Base-by-base conservation (phyloP, 2,113 vertebrate genomes). In the Gasterosteus aculeatus region DNA sequence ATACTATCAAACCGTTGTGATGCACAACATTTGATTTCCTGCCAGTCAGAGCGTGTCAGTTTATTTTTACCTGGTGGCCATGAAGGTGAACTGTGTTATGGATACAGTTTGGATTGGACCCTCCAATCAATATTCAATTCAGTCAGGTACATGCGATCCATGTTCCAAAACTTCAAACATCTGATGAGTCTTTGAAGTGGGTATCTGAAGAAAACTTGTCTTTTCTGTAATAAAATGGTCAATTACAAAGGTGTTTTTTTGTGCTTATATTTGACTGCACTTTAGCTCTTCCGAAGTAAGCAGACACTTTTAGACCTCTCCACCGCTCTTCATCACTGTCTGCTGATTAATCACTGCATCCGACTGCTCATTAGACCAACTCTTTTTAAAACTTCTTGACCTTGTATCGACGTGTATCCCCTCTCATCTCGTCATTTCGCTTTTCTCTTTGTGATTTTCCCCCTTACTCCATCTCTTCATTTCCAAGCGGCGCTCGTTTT, bases 331-430 rank as follows among this genome's bases (percentile, higher is more conserved):
- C 77, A 75, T 87, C 79, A 73, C 60, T 18, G 65, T 73, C 75
- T 68, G 73, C 71, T 82, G 78, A 90, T 86, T 83, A 80, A 85
- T 90, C 81, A 85, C 82, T 58, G 64, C 58, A 85, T 81, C 80
- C 68, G 79, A 85, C 83, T 82, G 76, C 80, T 86, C 79, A 79
- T 86, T 85, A 87, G 78, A 84, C 66, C 81, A 47, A 72, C 80
- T 81, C 75, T 67, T 81, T 26, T 81, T 75, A 83, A 85, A 85
- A 70, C 77, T 54, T 35, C 83, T 88, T 83, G 90, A 91, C 87
- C 86, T 89, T 75, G 64, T 42, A 81, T 86, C 15, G 66, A 85
- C 77, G 75, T 74, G 26, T 51, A 54, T 68, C 42, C 69, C 49
- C 14, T 33, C 85, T 51, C 85, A 63, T 82, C 77, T 77, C 71